Evolutionary conservation across 2,888 invertebrate species (phyloP), one percentile per base, ranked within the genome.

Genomic region (Epistrophella euchroma): DNA sequence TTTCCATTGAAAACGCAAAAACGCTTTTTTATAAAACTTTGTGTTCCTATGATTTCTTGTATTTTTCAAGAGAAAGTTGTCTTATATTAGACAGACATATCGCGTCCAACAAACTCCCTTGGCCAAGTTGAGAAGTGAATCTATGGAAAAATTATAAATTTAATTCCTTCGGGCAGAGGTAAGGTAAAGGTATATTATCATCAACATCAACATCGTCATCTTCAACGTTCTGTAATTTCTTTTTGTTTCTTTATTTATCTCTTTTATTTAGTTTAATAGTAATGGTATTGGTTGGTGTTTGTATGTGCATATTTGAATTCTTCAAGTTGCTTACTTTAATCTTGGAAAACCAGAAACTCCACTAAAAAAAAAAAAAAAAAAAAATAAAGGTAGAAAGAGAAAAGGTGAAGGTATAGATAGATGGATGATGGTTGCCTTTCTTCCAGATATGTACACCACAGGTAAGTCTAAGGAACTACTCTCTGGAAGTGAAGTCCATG

Each of bases 301-400:
- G 56, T 81, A 70, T 77, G 77, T 82, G 72, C 60, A 15, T 50
- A 15, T 66, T 77, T 73, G 58, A 82, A 82, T 86, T 86, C 86
- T 86, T 82, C 58, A 82, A 71, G 86, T 78, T 86, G 86, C 86
- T 86, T 86, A 78, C 86, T 82, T 82, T 75, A 86, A 86, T 86
- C 86, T 82, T 82, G 77, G 82, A 86, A 86, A 86, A 86, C 86
- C 86, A 74, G 86, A 82, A 86, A 86, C 77, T 86, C 71, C 66
- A 47, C 66, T 10, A 43, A 45, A 47, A 66, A 32, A 32, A 32
- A 66, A 66, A 78, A 4, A 40, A 45, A 47, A 47, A 28, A 28
- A 28, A 66, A 66, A 78, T 74, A 86, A 78, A 82, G 74, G 86
- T 73, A 81, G 77, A 76, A 82, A 82, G 81, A 77, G 70, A 86